Percentiles rank a stretch among this genome's conserved stretches.
These are phyloP conservation scores for Elegia similella DNA, from an alignment of 2,888 invertebrate species.

Conservation along the genomic window DNA sequence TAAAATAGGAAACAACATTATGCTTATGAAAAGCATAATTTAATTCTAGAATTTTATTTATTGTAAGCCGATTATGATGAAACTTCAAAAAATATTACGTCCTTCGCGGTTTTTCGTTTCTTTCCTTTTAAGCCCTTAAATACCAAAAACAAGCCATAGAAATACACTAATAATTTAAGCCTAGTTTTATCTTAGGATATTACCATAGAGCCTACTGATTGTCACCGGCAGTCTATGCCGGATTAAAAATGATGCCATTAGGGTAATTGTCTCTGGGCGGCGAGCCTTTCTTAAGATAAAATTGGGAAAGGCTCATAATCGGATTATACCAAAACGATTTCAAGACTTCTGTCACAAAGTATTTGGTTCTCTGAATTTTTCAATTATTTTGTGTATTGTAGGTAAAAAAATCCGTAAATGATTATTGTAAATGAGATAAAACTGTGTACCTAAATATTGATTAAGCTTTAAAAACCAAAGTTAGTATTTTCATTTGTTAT, in stretches of 20 bases:
- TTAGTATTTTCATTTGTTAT: no score
- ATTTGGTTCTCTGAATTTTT: neutral
- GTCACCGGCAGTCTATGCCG: neutral
- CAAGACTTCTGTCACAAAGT: neutral
- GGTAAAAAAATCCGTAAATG: neutral
- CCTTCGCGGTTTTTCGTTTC: no score
- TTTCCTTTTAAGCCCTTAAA: neutral
- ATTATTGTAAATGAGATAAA: neutral
- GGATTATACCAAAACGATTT: neutral
- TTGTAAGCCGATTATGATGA: neutral
- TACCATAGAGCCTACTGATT: neutral
- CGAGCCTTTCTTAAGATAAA: neutral
- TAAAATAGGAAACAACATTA: neutral
- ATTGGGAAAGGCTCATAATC: neutral
- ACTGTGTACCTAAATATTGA: no score
- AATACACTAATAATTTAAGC: neutral
- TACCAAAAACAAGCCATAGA: neutral
- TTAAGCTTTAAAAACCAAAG: no score
- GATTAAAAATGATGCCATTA: neutral
- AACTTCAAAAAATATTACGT: no score
- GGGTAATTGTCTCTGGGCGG: neutral
- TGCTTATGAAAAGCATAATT: no score
- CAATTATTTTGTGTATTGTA: neutral
- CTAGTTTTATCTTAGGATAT: neutral
- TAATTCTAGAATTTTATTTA: neutral